These are phyloP conservation scores for Sinopyrophorus schimmeli DNA, from an alignment of 2,888 invertebrate species.

Conservation along the genomic window DNA sequence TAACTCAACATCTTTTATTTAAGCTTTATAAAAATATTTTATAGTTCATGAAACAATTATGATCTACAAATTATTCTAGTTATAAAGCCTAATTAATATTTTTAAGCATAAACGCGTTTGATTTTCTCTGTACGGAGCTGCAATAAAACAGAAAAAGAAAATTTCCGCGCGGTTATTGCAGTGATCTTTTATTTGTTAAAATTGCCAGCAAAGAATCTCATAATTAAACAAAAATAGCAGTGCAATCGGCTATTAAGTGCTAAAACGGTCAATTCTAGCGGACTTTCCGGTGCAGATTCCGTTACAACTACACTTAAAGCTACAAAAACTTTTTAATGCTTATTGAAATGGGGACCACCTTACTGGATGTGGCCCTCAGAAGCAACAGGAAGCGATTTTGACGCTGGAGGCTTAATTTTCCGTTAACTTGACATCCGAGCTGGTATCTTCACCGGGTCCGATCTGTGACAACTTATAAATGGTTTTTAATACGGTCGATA, in stretches of 20 bases:
- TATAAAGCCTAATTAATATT: too few relatives aligned
- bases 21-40: too few relatives aligned
- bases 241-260: constrained; percentile 15
- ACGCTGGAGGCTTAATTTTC: constrained; percentile 37
- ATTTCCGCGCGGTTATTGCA: background rate
- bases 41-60: too few relatives aligned
- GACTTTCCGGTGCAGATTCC: constrained; percentile 34
- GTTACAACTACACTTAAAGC: constrained; percentile 32
- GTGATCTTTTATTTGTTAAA: too few relatives aligned
- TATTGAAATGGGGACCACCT: constrained; percentile 29
- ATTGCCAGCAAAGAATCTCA: constrained; percentile 7
- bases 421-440: constrained; percentile 42
- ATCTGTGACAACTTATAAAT: constrained; percentile 12
- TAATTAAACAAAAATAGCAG: constrained; percentile 22
- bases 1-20: too few relatives aligned
- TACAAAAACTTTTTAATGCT: constrained; percentile 30
- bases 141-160: too few relatives aligned
- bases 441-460: constrained; percentile 21
- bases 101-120: too few relatives aligned
- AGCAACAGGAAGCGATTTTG: constrained; percentile 40
- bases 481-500: constrained; percentile 1
- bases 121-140: too few relatives aligned
- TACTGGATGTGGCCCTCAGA: constrained; percentile 37
- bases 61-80: too few relatives aligned
- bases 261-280: constrained; percentile 28